Evolutionary conservation across 2,888 invertebrate species (phyloP), one percentile per base, ranked within the genome.

Genomic region (Apotomis turbidana): DNA sequence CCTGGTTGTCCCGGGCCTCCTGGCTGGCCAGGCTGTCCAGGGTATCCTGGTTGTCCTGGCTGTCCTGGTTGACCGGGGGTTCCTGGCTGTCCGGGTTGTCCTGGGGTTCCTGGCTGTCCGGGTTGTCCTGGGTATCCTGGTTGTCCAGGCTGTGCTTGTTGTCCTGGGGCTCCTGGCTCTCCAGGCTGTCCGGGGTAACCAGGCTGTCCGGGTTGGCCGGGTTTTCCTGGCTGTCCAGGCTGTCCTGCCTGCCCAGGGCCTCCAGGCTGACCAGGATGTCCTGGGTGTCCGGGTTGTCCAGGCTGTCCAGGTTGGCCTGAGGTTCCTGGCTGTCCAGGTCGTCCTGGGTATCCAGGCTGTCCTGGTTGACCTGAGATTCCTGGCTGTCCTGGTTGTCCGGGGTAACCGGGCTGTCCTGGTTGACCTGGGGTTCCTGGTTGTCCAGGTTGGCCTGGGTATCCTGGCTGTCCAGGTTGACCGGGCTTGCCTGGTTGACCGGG

Each of bases 21-120:
- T 5, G 79, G 80, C 36, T 72, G 41, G 5, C 76, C 80, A 3
- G 79, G 79, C 0, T 74, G 44, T n/a, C 78, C 59, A 0, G 58
- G 57, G 9, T 36, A 0, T n/a, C 66, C 66, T 12, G 44, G 55
- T 10, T 46, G 55, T 27, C 13, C 61, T 1, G 71, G 71, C n/a
- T 46, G 57, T 27, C 15, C 61, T 1, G 62, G 62, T 3, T 70
- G 36, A 3, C 71, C 71, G 8, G 66, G 55, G 3, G 68, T 54
- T 4, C 74, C 70, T 6, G 64, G 71, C 12, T 71, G 59, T n/a
- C 52, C 62, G 5, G 62, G 62, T 3, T 62, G 6, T 36, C 71
- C 71, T 5, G 66, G 49, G 4, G 69, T 44, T 4, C 74, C 74
- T 9, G 68, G 69, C 3, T 57, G 46, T 9, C 68, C 72, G 5